phyloP scores from a whole-genome alignment of 1,140 invertebrate species.

The Archivesica marissinica region DNA sequence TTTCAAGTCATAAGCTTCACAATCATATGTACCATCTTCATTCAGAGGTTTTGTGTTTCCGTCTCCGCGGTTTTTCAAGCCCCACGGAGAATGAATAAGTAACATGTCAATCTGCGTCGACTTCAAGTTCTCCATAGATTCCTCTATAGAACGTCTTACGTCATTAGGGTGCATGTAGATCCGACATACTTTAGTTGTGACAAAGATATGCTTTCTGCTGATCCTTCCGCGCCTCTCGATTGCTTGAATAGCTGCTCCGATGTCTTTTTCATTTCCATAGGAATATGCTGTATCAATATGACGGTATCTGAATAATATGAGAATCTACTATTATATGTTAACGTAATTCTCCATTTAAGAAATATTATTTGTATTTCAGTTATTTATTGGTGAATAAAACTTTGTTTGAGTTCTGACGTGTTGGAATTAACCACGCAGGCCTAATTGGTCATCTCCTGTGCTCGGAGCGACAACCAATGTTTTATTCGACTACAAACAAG shows the following conservation, averaged over 20 bases:
- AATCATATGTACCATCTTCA: constrained; percentile 61
- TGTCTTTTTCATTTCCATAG: constrained; percentile 76
- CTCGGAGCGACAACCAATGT: no score
- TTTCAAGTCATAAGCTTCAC: constrained; percentile 63
- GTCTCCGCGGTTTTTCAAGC: constrained; percentile 66
- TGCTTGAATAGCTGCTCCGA: constrained; percentile 73
- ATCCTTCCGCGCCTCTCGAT: constrained; percentile 68
- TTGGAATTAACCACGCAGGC: no score
- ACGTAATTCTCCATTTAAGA: no score
- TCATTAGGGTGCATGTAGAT: constrained; percentile 62
- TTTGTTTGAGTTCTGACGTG: no score
- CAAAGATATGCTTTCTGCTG: constrained; percentile 75
- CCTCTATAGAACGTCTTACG: constrained; percentile 63
- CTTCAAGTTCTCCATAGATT: constrained; percentile 74
- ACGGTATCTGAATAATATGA: constrained; percentile 68
- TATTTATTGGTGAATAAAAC: no score
- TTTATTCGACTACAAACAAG: no score
- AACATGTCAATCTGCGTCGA: constrained; percentile 74
- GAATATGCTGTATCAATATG: constrained; percentile 78
- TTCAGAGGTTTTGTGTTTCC: constrained; percentile 65
- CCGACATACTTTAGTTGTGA: constrained; percentile 76
- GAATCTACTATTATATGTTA: no score
- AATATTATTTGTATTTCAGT: no score
- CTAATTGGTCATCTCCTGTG: no score
- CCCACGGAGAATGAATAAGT: constrained; percentile 78